Evolutionary conservation across 1,140 invertebrate genomes (phyloP).

Genomic region (Ips nitidus): DNA sequence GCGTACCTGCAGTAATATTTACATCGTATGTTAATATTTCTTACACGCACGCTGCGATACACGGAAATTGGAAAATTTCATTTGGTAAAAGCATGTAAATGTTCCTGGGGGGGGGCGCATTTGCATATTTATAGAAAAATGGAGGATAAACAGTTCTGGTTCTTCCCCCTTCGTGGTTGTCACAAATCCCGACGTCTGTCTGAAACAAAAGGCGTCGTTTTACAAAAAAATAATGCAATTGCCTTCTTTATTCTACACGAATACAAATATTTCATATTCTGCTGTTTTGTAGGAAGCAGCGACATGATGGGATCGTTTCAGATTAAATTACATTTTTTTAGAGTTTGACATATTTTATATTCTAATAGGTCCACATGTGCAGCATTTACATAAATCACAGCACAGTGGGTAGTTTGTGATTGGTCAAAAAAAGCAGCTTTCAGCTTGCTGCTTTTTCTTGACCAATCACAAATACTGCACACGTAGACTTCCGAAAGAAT

Average conservation of each 20-base stretch:
- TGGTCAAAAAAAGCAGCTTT: no score
- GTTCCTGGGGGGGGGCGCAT: not conserved
- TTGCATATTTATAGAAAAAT: slow-evolving; percentile 34
- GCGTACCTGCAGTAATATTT: not conserved
- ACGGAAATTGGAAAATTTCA: slow-evolving; percentile 14
- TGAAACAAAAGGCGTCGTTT: slow-evolving; percentile 13
- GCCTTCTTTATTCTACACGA: slow-evolving; percentile 5
- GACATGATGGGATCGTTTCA: no score
- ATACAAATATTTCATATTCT: no score
- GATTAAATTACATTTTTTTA: no score
- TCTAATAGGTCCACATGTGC: no score
- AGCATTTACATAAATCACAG: no score
- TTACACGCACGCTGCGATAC: not conserved
- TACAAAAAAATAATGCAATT: slow-evolving; percentile 37
- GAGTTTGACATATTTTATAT: no score
- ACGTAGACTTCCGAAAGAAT: no score
- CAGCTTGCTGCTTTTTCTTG: no score
- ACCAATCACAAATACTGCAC: no score
- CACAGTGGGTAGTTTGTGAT: no score
- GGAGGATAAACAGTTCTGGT: slow-evolving; percentile 16
- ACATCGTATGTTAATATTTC: not conserved
- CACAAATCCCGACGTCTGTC: not conserved
- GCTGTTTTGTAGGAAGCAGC: no score
- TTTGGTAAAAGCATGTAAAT: slow-evolving; percentile 28
- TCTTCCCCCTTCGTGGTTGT: not conserved